A percentile compares a stretch with the other conserved stretches of the same genome.
These are phyloP conservation scores for Cladorhizidae sp. DNA, from an alignment of 37 sponge, comb jelly and placozoan genomes.

Conservation along the genomic window DNA sequence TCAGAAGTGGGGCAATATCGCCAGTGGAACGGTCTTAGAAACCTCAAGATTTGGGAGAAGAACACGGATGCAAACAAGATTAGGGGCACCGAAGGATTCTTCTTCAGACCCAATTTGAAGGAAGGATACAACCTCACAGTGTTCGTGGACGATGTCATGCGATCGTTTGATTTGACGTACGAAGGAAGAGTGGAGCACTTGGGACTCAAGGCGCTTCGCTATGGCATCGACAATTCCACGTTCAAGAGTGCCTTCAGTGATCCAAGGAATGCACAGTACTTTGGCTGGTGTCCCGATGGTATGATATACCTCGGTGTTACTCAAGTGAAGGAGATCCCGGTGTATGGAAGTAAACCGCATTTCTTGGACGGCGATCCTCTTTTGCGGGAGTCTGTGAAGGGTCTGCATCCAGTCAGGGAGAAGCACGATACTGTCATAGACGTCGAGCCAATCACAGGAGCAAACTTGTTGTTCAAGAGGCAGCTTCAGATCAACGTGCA, in stretches of 20 bases:
- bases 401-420: conserved; percentile 45
- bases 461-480: conserved; percentile 40
- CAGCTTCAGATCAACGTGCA: conserved; percentile 68
- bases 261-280: conserved; percentile 62
- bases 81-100: conserved; percentile 86
- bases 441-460: conserved; percentile 76
- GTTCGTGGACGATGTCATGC: conserved; percentile 72
- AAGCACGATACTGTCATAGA: conserved; percentile 56
- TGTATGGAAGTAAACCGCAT: conserved; percentile 81
- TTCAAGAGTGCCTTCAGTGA: conserved; percentile 48
- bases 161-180: conserved; percentile 67
- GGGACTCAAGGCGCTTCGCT: conserved; percentile 66
- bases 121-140: conserved; percentile 58
- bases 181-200: conserved; percentile 20
- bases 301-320: conserved; percentile 68
- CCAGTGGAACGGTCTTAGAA: conserved; percentile 65
- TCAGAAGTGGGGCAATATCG: conserved; percentile 51
- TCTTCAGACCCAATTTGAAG: conserved; percentile 73
- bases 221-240: conserved; percentile 21
- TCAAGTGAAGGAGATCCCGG: conserved; percentile 55
- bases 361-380: conserved; percentile 80
- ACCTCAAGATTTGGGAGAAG: conserved; percentile 9
- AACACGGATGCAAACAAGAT: conserved; percentile 57
- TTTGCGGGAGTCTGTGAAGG: conserved; percentile 39
- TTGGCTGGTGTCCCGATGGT: conserved; percentile 68